These are phyloP conservation scores for Leptobrachium leishanense DNA, from an alignment of 2,113 vertebrate genomes.

Conservation along the genomic window DNA sequence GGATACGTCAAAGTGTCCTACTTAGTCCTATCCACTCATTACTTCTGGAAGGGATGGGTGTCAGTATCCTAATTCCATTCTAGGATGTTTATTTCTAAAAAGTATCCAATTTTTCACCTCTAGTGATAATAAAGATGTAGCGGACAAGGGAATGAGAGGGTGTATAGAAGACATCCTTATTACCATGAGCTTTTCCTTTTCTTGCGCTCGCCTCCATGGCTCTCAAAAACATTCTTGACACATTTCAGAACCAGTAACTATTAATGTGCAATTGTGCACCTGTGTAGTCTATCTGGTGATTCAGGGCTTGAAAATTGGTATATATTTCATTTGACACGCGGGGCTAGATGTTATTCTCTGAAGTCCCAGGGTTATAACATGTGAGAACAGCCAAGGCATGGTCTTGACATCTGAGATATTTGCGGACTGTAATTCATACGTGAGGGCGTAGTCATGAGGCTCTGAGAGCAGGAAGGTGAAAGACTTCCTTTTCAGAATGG, in stretches of 20 bases:
- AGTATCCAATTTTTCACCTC: no score
- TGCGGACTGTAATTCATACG: constrained; percentile 3
- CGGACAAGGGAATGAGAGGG: background rate
- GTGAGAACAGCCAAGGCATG: constrained; percentile 14
- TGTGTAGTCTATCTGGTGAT: constrained; percentile 31
- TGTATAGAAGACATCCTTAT: background rate
- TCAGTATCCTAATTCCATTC: no score
- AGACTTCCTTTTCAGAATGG: background rate
- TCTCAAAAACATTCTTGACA: constrained; percentile 12
- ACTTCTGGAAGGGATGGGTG: no score
- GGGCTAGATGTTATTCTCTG: background rate
- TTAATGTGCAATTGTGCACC: constrained; percentile 42
- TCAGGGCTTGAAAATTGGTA: constrained; percentile 4
- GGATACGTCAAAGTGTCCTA: no score
- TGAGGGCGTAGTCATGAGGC: background rate
- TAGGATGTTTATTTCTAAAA: no score
- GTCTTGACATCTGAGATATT: background rate
- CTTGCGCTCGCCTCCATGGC: constrained; percentile 11
- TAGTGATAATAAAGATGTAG: no score
- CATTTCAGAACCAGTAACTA: constrained; percentile 22
- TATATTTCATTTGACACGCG: constrained; percentile 21
- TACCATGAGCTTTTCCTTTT: background rate
- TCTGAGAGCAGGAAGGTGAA: background rate
- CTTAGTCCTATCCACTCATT: no score
- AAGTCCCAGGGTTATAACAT: background rate